These are phyloP conservation scores for Elmis aenea DNA, from an alignment of 2,888 invertebrate species.

Conservation along the genomic window DNA sequence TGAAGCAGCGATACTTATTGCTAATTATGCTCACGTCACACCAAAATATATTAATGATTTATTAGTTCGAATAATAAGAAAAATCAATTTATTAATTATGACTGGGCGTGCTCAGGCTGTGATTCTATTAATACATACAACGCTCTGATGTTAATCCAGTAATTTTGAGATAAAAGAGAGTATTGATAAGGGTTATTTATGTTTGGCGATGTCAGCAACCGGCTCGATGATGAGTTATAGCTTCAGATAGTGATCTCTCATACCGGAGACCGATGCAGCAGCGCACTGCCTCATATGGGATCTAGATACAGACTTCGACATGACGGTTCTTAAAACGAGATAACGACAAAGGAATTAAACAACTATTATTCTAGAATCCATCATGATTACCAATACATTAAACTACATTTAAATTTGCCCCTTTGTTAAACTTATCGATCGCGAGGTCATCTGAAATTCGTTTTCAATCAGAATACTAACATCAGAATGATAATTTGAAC, in stretches of 20 bases:
- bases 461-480: too few relatives aligned
- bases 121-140: constrained; percentile 30
- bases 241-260: constrained; percentile 25
- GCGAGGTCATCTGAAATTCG: too few relatives aligned
- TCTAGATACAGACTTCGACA: constrained; percentile 6
- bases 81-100: constrained; percentile 23
- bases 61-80: constrained; percentile 12
- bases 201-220: constrained; percentile 32
- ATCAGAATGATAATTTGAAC: too few relatives aligned
- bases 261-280: constrained; percentile 13
- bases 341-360: too few relatives aligned
- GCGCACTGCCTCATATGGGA: constrained; percentile 7
- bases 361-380: too few relatives aligned
- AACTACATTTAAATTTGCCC: too few relatives aligned
- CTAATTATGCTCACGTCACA: constrained; percentile 25
- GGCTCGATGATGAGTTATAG: constrained; percentile 30
- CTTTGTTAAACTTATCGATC: too few relatives aligned
- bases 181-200: constrained; percentile 35
- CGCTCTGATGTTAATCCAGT: constrained; percentile 27
- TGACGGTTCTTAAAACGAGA: neutral
- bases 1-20: constrained; percentile 21
- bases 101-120: constrained; percentile 20
- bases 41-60: constrained; percentile 8
- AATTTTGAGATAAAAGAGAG: constrained; percentile 31
- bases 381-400: too few relatives aligned